These are phyloP conservation scores for Lophius piscatorius DNA, from an alignment of 2,113 vertebrate genomes.

Conservation along the genomic window DNA sequence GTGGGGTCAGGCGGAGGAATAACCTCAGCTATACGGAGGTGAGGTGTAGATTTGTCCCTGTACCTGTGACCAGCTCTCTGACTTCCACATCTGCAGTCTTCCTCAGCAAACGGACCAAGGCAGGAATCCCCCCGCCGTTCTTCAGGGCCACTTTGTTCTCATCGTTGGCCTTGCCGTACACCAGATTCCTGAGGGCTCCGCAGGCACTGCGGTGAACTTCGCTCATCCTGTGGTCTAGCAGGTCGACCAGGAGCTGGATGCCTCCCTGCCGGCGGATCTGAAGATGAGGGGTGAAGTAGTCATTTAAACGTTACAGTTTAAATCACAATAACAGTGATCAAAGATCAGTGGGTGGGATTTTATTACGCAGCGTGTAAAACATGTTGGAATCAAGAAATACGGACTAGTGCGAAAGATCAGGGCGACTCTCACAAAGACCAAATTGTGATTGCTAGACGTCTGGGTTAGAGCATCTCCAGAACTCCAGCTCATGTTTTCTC, in stretches of 20 bases:
- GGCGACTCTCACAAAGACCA: too few relatives aligned
- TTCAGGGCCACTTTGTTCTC: conserved; percentile 98
- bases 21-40: conserved; percentile 2
- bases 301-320: too few relatives aligned
- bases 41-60: background rate
- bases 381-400: too few relatives aligned
- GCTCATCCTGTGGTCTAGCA: conserved; percentile 96
- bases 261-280: conserved; percentile 98
- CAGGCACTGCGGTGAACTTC: conserved; percentile 99
- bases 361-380: too few relatives aligned
- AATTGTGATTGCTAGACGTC: too few relatives aligned
- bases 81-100: conserved; percentile 97
- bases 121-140: conserved; percentile 97
- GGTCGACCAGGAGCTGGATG: conserved; percentile 95
- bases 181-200: conserved; percentile 95
- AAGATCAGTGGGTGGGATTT: too few relatives aligned
- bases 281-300: conserved; percentile 11
- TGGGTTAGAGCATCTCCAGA: too few relatives aligned
- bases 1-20: conserved; percentile 9
- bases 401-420: too few relatives aligned
- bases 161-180: conserved; percentile 97
- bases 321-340: too few relatives aligned
- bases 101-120: conserved; percentile 93
- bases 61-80: conserved; percentile 98
- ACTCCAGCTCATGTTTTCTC: too few relatives aligned